Conservation (phyloP, 2,113 vertebrate genomes). For the Bufo bufo region DNA sequence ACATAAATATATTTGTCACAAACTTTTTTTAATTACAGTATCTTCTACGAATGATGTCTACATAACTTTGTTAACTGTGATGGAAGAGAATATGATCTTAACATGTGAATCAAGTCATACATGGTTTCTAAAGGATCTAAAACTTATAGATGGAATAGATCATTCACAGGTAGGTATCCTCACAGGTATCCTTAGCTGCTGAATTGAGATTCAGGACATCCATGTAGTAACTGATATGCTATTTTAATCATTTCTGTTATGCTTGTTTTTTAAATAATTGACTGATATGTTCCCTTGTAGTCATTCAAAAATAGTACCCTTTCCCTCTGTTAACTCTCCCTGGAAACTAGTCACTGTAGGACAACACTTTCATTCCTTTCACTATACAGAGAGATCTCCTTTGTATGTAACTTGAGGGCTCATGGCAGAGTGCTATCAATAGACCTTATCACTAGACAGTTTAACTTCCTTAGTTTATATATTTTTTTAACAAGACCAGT, state of each 20-base stretch:
- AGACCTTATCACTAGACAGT: too few relatives aligned
- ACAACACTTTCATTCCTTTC: too few relatives aligned
- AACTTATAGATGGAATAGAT: background rate
- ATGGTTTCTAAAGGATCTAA: background rate
- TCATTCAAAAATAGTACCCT: too few relatives aligned
- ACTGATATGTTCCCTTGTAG: too few relatives aligned
- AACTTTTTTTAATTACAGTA: constrained; percentile 41
- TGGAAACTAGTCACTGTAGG: background rate
- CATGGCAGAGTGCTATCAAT: too few relatives aligned
- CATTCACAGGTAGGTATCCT: background rate
- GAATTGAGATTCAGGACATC: background rate
- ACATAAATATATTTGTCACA: background rate
- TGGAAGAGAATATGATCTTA: background rate
- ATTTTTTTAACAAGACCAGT: too few relatives aligned
- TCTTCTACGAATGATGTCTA: constrained; percentile 13
- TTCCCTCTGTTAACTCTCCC: too few relatives aligned
- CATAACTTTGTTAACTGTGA: background rate
- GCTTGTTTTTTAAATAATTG: too few relatives aligned
- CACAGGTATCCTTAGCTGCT: background rate
- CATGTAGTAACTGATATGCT: background rate
- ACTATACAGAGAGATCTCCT: too few relatives aligned
- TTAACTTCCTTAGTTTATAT: too few relatives aligned
- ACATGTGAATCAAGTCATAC: background rate
- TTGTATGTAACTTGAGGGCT: too few relatives aligned
- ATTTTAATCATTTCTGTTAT: background rate